Conservation (phyloP, 2,888 invertebrate genomes). For the Trichogramma evanescens region DNA sequence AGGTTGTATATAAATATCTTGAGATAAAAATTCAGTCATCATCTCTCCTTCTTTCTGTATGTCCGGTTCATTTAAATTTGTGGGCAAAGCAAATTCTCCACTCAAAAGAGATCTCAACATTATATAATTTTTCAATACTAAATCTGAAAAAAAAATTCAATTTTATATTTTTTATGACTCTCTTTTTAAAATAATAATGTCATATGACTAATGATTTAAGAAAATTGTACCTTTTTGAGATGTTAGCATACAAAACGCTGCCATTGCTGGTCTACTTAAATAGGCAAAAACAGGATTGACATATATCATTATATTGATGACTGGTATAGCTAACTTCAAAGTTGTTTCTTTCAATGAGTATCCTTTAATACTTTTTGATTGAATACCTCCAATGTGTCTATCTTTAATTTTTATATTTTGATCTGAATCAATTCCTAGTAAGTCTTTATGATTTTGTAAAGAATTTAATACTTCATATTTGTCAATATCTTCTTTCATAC, state of each 20-base stretch:
- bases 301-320: conserved; percentile 67
- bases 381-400: conserved; percentile 29
- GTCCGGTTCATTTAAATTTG: conserved; percentile 26
- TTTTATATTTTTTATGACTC: not conserved
- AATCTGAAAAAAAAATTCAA: conserved; percentile 27
- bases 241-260: conserved; percentile 48
- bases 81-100: conserved; percentile 38
- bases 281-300: conserved; percentile 69
- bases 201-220: conserved; percentile 2
- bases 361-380: conserved; percentile 45
- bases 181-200: not conserved
- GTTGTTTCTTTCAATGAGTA: conserved; percentile 59
- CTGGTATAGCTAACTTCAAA: conserved; percentile 63
- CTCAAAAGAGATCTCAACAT: conserved; percentile 35
- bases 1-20: conserved; percentile 28
- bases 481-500: conserved; percentile 40
- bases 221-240: conserved; percentile 5
- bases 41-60: conserved; percentile 35
- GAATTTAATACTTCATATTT: conserved; percentile 43
- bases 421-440: conserved; percentile 33
- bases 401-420: conserved; percentile 32
- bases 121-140: conserved; percentile 32
- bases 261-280: conserved; percentile 58
- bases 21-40: conserved; percentile 27
- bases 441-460: conserved; percentile 37